phyloP scores from a whole-genome alignment of 2,797 vertebrate genomes.

The Phrynocephalus forsythii region DNA sequence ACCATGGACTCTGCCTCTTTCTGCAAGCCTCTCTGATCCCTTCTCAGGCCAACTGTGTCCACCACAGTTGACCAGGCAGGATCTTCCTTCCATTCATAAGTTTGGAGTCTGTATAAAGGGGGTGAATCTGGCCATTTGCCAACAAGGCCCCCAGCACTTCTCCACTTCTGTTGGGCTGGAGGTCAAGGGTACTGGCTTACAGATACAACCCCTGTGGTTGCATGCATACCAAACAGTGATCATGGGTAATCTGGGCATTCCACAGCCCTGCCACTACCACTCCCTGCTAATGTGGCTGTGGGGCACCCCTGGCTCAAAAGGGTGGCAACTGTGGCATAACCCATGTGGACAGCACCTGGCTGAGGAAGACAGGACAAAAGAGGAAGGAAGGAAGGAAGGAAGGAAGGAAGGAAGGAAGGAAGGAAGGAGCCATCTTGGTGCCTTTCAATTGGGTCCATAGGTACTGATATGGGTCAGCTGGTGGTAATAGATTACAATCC shows the following conservation, averaged over 20 bases:
- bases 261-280: too few species aligned
- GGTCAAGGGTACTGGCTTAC: too few species aligned
- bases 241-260: too few species aligned
- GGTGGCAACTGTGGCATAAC: neutral
- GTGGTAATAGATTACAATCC: neutral
- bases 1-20: neutral
- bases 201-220: too few species aligned
- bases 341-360: neutral
- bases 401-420: neutral
- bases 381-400: neutral
- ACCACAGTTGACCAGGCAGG: neutral
- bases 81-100: neutral
- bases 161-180: too few species aligned
- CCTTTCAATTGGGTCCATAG: neutral
- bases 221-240: too few species aligned
- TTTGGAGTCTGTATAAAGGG: neutral
- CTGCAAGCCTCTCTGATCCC: neutral
- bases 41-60: neutral
- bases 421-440: neutral
- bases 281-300: neutral
- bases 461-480: neutral
- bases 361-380: neutral
- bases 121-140: neutral
- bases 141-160: too few species aligned
- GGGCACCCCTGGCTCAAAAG: neutral